Percentiles rank a stretch among this genome's conserved stretches.
These are phyloP conservation scores for Metacarcinus magister DNA, from an alignment of 2,888 invertebrate genomes.

Conservation along the genomic window DNA sequence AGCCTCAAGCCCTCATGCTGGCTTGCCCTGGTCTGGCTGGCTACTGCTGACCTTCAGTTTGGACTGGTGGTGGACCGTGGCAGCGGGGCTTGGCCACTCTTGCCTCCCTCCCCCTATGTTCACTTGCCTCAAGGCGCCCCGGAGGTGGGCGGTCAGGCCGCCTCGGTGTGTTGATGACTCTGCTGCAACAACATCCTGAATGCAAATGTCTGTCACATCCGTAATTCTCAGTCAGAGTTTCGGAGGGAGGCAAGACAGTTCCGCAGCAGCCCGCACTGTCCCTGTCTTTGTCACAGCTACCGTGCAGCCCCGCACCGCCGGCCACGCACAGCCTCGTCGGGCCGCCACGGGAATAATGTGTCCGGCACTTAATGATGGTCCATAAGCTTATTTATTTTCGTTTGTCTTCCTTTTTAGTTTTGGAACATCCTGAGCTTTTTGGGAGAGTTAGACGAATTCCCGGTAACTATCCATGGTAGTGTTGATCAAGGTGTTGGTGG, in stretches of 20 bases:
- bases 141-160: not conserved
- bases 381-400: conserved; percentile 60
- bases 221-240: not conserved
- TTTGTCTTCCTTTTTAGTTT: conserved; percentile 80
- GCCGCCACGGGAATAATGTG: not conserved
- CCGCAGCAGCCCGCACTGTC: not conserved
- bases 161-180: not conserved
- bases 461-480: conserved; percentile 76
- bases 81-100: not conserved
- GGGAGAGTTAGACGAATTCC: conserved; percentile 79
- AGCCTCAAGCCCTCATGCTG: not conserved
- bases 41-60: not conserved
- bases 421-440: conserved; percentile 82
- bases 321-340: not conserved
- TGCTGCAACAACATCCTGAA: not conserved
- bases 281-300: not conserved
- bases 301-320: not conserved
- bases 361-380: not conserved
- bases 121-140: not conserved
- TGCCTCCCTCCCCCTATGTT: not conserved
- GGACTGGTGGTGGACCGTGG: not conserved
- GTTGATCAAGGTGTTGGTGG: not conserved
- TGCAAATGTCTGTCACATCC: not conserved
- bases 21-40: not conserved
- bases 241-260: not conserved